Conservation (phyloP, 2,797 vertebrate species). For the Hydrophis major region DNA sequence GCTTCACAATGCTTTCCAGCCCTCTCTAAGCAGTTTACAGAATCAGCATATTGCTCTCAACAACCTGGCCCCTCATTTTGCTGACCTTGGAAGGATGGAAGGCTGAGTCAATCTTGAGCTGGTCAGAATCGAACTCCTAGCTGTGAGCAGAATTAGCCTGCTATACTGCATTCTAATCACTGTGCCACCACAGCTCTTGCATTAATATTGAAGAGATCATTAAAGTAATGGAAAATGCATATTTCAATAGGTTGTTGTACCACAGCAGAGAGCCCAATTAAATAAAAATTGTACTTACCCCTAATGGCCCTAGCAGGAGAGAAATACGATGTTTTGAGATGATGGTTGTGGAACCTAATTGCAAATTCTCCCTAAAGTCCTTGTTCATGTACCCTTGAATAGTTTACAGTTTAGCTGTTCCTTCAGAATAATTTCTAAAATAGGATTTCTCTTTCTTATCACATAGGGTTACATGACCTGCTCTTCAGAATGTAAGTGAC, state of each 20-base stretch:
- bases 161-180: background rate
- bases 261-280: background rate
- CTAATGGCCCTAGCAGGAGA: background rate
- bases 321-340: background rate
- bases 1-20: background rate
- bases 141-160: background rate
- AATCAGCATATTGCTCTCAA: background rate
- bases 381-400: background rate
- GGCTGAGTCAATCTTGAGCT: background rate
- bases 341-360: background rate
- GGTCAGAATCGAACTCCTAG: background rate
- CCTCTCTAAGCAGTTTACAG: background rate
- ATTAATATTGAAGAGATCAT: background rate
- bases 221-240: too few species aligned
- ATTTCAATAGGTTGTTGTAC: background rate
- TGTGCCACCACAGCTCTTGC: background rate
- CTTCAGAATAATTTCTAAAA: background rate
- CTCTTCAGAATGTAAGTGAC: constrained; percentile 84
- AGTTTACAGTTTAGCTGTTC: background rate
- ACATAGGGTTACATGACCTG: constrained; percentile 80
- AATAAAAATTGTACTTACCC: background rate
- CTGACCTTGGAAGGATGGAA: background rate
- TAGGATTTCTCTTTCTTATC: accelerated
- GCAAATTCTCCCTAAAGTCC: background rate
- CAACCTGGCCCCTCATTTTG: background rate